Evolutionary conservation across 2,113 vertebrate species (phyloP).

Genomic region (Oreochromis niloticus): DNA sequence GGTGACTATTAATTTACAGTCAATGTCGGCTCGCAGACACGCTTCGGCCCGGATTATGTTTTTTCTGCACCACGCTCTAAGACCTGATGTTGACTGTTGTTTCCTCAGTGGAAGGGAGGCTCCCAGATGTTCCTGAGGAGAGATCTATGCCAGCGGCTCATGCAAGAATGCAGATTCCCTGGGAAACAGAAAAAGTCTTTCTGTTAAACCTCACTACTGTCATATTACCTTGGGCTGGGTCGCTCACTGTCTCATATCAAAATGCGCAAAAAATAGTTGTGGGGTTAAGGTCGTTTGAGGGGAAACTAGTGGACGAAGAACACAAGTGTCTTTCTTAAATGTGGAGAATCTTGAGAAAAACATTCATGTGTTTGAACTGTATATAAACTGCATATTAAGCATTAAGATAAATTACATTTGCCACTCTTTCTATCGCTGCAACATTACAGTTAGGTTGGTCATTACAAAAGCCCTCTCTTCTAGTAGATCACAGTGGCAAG

Average conservation of each 20-base stretch:
- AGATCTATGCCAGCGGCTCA: conserved; percentile 65
- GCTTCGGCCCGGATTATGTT: neutral
- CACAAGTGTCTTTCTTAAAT: neutral
- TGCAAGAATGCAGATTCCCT: conserved; percentile 68
- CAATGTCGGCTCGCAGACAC: neutral
- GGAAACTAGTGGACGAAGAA: neutral
- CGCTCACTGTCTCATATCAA: conserved; percentile 17
- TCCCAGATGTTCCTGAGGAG: conserved; percentile 69
- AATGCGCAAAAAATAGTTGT: neutral
- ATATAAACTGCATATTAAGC: neutral
- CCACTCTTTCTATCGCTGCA: neutral
- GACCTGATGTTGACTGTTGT: conserved; percentile 53
- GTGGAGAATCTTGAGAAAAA: neutral
- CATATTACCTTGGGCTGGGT: conserved; percentile 19
- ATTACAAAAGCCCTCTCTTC: neutral
- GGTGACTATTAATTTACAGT: conserved; percentile 11
- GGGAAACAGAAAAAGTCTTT: conserved; percentile 56
- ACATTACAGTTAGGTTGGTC: neutral
- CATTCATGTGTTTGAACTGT: neutral
- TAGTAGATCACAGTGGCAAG: neutral
- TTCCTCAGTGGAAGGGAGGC: conserved; percentile 57
- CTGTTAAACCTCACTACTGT: conserved; percentile 56
- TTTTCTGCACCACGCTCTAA: neutral
- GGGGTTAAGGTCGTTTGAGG: neutral
- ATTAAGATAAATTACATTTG: neutral